Evolutionary conservation across 2,888 invertebrate species (phyloP), one percentile per base, ranked within the genome.

Genomic region (Clitarchus hookeri): DNA sequence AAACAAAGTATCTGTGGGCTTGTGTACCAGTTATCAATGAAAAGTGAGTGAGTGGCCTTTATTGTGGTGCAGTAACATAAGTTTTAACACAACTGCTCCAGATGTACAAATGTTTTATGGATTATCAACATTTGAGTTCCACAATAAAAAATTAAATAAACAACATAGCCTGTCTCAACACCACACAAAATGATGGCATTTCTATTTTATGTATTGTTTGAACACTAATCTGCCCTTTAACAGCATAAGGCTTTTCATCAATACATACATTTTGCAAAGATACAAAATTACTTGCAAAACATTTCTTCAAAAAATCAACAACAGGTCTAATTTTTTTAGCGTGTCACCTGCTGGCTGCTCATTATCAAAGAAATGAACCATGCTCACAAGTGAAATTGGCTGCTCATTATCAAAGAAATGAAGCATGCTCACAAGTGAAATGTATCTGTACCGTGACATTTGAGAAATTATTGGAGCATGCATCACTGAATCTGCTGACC

Each of bases 141-240:
- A 23, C 36, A 36, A 36, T 82, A 82, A 16, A 23, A 25, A 23
- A 82, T 82, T 6, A 82, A 82, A 23, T 27, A 36, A 13, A 82
- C 0, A 11, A 82, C 6, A 6, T 36, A 36, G 0, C 82, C 36
- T 16, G 82, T 36, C 44, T 82, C 11, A 82, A 16, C 13, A 6
- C 19, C 9, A 27, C 82, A 26, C 82, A 82, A 36, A 82, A 27
- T 9, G 82, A 82, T 82, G 27, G 36, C 36, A 23, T 44, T 82
- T 82, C 11, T 25, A 6, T 80, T 80, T 80, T 80, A 80, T 80
- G 80, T 80, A 80, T 27, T 80, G 80, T 27, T 80, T 80, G 80
- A 80, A 80, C 12, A 26, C 11, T 19, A 80, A 23, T 9, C 80
- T 27, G 27, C 80, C 80, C 23, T 80, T 80, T 9, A 26, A 80